Evolutionary conservation across 30 jellyfish, hydroid and myxozoan genomes (phyloP).

Genomic region (Aurelia aurita complex sp. Pacific): DNA sequence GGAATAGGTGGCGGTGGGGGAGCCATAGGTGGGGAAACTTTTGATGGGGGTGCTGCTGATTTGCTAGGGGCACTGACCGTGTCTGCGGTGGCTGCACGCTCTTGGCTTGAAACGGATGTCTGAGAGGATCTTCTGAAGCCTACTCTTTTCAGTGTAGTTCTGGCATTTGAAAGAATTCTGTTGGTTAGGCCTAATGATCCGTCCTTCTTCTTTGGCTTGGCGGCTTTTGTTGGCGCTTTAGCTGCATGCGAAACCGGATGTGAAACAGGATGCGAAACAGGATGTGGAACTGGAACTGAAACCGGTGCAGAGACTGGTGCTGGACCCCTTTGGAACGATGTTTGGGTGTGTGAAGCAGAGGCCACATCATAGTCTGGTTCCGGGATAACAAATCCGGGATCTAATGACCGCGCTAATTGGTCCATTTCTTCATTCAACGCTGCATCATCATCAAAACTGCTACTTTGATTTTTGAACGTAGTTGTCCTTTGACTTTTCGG

Average conservation of each 20-base stretch:
- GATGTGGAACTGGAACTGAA: background rate
- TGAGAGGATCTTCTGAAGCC: constrained; percentile 48
- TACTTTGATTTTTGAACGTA: constrained; percentile 3
- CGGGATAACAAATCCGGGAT: constrained; percentile 41
- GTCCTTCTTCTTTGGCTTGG: constrained; percentile 25
- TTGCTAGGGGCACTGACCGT: constrained; percentile 15
- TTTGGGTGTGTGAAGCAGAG: background rate
- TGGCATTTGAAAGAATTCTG: constrained; percentile 46
- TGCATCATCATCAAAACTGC: constrained; percentile 39
- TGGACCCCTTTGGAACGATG: background rate
- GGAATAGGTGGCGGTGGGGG: constrained; percentile 65
- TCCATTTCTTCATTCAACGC: constrained; percentile 38
- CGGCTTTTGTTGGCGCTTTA: constrained; percentile 11
- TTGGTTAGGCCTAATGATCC: constrained; percentile 43
- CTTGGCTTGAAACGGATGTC: constrained; percentile 4
- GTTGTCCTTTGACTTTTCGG: background rate
- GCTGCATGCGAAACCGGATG: background rate
- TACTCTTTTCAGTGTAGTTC: constrained; percentile 48
- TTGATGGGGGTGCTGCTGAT: constrained; percentile 18
- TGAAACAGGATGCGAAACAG: background rate
- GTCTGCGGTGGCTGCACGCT: constrained; percentile 1
- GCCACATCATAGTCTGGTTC: constrained; percentile 63
- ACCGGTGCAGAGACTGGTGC: background rate
- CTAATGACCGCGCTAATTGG: constrained; percentile 33
- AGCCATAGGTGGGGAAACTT: constrained; percentile 4